Percentiles rank a stretch among this genome's conserved stretches.
Evolutionary conservation across 2,797 vertebrate genomes (phyloP).

Genomic region (Vultur gryphus): DNA sequence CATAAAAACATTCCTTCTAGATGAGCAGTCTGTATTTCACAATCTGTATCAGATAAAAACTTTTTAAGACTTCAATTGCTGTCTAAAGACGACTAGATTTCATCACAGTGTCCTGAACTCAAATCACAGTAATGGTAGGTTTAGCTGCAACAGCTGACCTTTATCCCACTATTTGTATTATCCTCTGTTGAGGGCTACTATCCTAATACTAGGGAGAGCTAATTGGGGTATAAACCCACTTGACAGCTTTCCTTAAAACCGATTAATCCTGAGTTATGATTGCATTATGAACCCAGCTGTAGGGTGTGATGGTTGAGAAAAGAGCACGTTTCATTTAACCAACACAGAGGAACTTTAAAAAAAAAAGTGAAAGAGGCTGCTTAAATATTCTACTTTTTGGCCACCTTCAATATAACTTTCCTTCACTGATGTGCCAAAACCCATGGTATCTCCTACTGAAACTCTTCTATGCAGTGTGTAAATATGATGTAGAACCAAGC

Average conservation of each 20-base stretch:
- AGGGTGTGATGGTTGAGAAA: not conserved
- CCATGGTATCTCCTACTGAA: not conserved
- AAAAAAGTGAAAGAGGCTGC: not conserved
- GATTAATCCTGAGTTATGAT: not conserved
- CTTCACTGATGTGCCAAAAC: not conserved
- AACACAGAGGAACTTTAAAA: not conserved
- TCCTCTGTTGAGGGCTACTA: not conserved
- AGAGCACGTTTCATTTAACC: not conserved
- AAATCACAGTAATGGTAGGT: not conserved
- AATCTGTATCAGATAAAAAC: not conserved
- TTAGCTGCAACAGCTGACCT: not conserved
- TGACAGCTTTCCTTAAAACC: not conserved
- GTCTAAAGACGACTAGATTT: not conserved
- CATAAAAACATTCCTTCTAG: not conserved
- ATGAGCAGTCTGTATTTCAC: not conserved
- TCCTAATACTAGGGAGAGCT: not conserved
- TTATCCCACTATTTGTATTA: not conserved
- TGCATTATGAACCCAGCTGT: not conserved
- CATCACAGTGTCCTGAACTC: not conserved
- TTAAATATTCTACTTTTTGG: not conserved
- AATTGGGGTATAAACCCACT: not conserved
- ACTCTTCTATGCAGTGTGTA: not conserved
- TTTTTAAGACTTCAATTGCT: not conserved
- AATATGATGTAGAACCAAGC: not conserved
- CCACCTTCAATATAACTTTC: not conserved